Base-by-base conservation (phyloP, 1,140 invertebrate genomes). In the Globodera ellingtonae region DNA sequence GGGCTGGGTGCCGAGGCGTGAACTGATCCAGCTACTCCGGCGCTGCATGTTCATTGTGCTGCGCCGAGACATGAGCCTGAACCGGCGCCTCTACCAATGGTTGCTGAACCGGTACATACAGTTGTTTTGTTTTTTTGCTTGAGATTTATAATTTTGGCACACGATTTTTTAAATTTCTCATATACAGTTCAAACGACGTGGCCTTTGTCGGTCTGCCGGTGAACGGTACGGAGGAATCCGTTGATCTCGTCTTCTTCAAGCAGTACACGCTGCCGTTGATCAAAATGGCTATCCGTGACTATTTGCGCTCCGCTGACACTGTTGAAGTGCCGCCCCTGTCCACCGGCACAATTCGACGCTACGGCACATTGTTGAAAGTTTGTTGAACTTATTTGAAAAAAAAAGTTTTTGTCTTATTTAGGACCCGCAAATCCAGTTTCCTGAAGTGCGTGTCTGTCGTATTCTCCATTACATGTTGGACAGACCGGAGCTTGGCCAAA, bases 61-160 rank as follows among this genome's bases (percentile, higher is more conserved):
- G 13, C 90, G 95, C 69, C 91, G 95, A 82, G 95, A 97, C 89
- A 95, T 96, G 93, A 96, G 94, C 69, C 91, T 97, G 18, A 97
- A 97, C 89, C 92, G 93, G 92, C 93, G 90, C 83, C 78, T 86
- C 10, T 84, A 78, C 79, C 85, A 86, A 59, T 90, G 89, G 89
- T 72, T 89, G 1, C 78, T 89, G 24, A 86, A 82, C 78, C 78
- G 83, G 83, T 81, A 52, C 15, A 7, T 13, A 44, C 48, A 65
- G 6, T 15, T 13, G 4, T 35, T 35, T 35, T 35, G 35, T n/a
- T n/a, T 24, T 24, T 24, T 35, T 35, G 35, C 35, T 2, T 2
- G 35, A 2, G 35, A 3, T 3, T 35, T 35, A 0, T 35, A 35
- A 44, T n/a, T 78, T 81, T 79, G 69, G 67, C n/a, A 15, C 4